phyloP scores from a whole-genome alignment of 2,113 vertebrate genomes.

The Neodon shergylaensis region DNA sequence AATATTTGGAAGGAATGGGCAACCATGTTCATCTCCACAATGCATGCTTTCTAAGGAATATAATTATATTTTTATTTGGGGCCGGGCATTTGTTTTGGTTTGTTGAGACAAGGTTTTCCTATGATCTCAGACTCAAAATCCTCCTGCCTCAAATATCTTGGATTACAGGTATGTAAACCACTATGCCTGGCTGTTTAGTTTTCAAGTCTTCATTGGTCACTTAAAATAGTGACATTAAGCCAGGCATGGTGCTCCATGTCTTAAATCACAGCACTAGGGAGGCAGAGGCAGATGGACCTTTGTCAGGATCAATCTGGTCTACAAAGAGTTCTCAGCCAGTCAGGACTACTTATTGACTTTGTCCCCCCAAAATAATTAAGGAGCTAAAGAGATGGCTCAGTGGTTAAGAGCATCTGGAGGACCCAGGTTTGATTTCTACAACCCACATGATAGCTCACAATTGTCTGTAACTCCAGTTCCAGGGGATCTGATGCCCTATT shows the following conservation, averaged over 20 bases:
- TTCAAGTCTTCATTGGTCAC: not conserved
- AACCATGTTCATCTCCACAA: not conserved
- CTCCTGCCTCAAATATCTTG: not conserved
- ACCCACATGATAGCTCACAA: not conserved
- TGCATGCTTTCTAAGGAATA: not conserved
- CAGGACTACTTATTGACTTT: not conserved
- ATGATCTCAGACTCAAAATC: not conserved
- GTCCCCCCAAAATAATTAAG: not conserved
- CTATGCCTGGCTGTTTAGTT: not conserved
- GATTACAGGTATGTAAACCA: not conserved
- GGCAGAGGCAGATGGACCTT: not conserved
- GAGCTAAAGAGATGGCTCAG: not conserved
- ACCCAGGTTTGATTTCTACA: not conserved
- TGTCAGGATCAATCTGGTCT: not conserved
- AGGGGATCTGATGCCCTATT: not conserved
- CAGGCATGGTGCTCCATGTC: not conserved
- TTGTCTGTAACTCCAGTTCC: not conserved
- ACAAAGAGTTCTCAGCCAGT: not conserved
- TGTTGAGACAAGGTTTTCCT: not conserved
- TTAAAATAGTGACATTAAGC: constrained; percentile 3
- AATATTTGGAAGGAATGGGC: not conserved
- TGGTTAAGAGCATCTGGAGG: not conserved
- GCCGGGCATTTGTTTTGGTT: too few species aligned
- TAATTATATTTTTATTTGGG: not conserved
- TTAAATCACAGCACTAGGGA: not conserved